Percentiles rank a stretch among this genome's conserved stretches.
Conservation (phyloP, 2,888 invertebrate genomes). For the Stramonita haemastoma region DNA sequence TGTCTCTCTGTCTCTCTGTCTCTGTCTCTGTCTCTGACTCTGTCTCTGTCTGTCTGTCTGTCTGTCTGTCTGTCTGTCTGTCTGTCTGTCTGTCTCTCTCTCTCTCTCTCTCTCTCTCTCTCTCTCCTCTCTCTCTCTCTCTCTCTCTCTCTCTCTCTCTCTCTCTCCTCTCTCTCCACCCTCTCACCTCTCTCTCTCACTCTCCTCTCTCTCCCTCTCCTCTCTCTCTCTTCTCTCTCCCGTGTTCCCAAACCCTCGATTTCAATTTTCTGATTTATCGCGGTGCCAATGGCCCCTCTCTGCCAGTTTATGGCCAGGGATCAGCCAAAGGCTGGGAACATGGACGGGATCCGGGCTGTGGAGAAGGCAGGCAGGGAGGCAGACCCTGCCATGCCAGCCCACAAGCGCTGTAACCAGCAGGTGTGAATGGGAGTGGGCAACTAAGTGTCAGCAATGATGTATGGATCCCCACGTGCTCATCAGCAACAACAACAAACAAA, state of each 20-base stretch:
- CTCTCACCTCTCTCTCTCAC: constrained; percentile 6
- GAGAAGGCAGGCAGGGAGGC: too few relatives aligned
- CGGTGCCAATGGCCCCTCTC: too few relatives aligned
- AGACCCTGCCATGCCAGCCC: too few relatives aligned
- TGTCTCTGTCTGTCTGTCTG: not conserved
- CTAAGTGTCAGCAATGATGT: too few relatives aligned
- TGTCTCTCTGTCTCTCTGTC: constrained; percentile 1
- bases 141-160: not conserved
- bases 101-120: constrained; percentile 15
- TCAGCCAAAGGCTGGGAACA: too few relatives aligned
- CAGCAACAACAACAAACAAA: too few relatives aligned
- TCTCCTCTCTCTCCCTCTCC: not conserved
- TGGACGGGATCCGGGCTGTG: too few relatives aligned
- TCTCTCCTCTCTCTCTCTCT: not conserved
- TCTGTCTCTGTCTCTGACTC: not conserved
- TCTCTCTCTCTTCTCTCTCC: not conserved
- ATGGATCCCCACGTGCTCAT: too few relatives aligned
- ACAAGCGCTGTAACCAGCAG: too few relatives aligned
- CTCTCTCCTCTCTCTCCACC: not conserved
- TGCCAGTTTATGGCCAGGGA: too few relatives aligned
- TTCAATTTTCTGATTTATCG: too few relatives aligned
- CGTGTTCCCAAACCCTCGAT: not conserved
- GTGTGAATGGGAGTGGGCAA: too few relatives aligned
- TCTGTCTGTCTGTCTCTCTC: constrained; percentile 14
- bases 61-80: constrained; percentile 11